Evolutionary conservation across 2,797 vertebrate genomes (phyloP).

Genomic region (Sorex maritimensis): DNA sequence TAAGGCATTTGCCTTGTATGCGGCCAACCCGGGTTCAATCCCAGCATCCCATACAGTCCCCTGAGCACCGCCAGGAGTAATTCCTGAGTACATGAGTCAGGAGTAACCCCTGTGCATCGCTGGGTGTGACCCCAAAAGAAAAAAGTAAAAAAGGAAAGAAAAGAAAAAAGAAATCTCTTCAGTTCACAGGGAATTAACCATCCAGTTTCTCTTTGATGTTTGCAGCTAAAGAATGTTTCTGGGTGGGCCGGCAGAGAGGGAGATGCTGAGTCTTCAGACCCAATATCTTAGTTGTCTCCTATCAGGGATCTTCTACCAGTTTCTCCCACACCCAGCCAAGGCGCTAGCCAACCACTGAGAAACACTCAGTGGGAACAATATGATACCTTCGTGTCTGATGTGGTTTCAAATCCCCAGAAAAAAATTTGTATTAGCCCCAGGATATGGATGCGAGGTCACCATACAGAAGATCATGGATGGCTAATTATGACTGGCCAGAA

Average conservation of each 20-base stretch:
- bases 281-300: not conserved
- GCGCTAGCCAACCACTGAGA: not conserved
- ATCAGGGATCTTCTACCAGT: not conserved
- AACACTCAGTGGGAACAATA: not conserved
- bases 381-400: not conserved
- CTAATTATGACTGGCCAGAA: not conserved
- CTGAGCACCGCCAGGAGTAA: too few species aligned
- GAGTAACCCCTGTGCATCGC: too few species aligned
- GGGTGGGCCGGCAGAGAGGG: slow-evolving; percentile 65
- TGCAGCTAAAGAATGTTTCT: not conserved
- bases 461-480: not conserved
- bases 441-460: not conserved
- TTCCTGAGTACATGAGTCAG: too few species aligned
- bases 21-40: too few species aligned
- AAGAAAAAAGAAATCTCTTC: not conserved
- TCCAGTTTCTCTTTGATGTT: not conserved
- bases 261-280: slow-evolving; percentile 55
- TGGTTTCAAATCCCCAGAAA: not conserved
- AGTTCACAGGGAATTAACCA: not conserved
- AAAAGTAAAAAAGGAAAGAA: too few species aligned
- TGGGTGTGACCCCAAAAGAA: too few species aligned
- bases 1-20: too few species aligned
- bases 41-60: too few species aligned
- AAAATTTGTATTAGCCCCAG: not conserved
- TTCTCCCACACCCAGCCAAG: not conserved